Conservation (phyloP, 2,113 vertebrate genomes). For the Mus spicilegus region DNA sequence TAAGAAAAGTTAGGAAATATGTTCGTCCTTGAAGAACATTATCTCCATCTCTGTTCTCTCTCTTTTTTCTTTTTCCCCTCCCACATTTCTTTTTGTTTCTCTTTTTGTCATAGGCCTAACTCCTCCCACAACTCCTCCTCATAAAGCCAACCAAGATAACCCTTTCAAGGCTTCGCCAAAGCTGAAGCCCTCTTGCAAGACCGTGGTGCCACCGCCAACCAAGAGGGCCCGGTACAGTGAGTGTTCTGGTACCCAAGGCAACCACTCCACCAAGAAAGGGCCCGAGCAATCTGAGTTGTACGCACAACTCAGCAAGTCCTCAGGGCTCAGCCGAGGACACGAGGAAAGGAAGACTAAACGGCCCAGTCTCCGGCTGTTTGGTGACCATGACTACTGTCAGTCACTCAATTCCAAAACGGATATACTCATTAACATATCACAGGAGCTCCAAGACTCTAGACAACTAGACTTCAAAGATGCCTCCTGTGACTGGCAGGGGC, state of each 20-base stretch:
- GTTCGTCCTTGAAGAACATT: not conserved
- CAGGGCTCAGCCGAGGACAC: constrained; percentile 88
- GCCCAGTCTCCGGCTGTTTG: constrained; percentile 92
- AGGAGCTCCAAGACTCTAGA: constrained; percentile 92
- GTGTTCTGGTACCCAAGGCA: constrained; percentile 90
- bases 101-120: constrained; percentile 93
- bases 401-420: constrained; percentile 93
- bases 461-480: constrained; percentile 94
- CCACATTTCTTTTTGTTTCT: not conserved
- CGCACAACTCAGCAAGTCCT: constrained; percentile 95
- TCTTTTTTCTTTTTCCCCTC: constrained; percentile 63
- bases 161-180: constrained; percentile 98
- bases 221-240: constrained; percentile 95
- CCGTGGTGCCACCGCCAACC: constrained; percentile 91
- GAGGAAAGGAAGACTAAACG: constrained; percentile 93
- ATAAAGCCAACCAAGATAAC: constrained; percentile 99
- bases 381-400: constrained; percentile 99
- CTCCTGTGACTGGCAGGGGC: constrained; percentile 89
- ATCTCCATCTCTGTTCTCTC: constrained; percentile 51
- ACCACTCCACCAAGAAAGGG: constrained; percentile 90
- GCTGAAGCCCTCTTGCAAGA: constrained; percentile 97
- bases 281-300: constrained; percentile 97
- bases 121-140: constrained; percentile 99
- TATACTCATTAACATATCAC: constrained; percentile 88
- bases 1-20: constrained; percentile 27